phyloP scores from a whole-genome alignment of 2,888 invertebrate genomes.

The Acronicta aceris region DNA sequence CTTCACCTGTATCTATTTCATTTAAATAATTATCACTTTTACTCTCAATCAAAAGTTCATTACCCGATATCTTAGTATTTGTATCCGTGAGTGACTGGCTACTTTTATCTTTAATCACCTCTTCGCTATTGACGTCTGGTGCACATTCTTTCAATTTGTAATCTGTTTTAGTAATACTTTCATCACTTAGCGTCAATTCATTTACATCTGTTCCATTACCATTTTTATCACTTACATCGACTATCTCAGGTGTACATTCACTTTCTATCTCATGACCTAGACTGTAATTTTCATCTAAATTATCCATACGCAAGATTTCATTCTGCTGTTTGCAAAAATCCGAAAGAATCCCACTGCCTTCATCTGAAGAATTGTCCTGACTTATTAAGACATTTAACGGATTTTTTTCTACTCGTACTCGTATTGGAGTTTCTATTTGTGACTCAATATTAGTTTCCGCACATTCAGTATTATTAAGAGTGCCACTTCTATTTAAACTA shows the following conservation, averaged over 20 bases:
- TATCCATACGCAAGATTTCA: conserved; percentile 11
- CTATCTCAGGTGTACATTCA: conserved; percentile 3
- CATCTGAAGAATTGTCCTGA: conserved; percentile 21
- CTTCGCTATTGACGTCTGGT: not conserved
- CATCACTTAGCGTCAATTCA: conserved; percentile 7
- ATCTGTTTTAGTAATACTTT: conserved; percentile 11
- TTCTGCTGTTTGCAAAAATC: conserved; percentile 17
- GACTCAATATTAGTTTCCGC: conserved; percentile 20
- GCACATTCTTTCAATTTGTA: conserved; percentile 1
- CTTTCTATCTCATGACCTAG: conserved; percentile 3
- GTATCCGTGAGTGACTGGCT: not conserved
- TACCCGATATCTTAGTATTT: conserved; percentile 6
- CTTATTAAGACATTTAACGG: conserved; percentile 13
- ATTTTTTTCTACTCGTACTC: conserved; percentile 7
- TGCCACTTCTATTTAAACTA: conserved; percentile 69
- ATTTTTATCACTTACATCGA: conserved; percentile 4
- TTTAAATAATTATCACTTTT: conserved; percentile 9
- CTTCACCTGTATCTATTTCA: conserved; percentile 4
- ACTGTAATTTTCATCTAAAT: conserved; percentile 5
- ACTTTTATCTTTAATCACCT: conserved; percentile 8
- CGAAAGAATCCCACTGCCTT: conserved; percentile 17
- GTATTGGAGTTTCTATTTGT: conserved; percentile 11
- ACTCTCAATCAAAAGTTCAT: conserved; percentile 8
- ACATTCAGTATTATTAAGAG: conserved; percentile 30
- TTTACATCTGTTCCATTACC: conserved; percentile 1